Conservation (phyloP, 2,888 invertebrate genomes). For the Monoplex corrugatus region DNA sequence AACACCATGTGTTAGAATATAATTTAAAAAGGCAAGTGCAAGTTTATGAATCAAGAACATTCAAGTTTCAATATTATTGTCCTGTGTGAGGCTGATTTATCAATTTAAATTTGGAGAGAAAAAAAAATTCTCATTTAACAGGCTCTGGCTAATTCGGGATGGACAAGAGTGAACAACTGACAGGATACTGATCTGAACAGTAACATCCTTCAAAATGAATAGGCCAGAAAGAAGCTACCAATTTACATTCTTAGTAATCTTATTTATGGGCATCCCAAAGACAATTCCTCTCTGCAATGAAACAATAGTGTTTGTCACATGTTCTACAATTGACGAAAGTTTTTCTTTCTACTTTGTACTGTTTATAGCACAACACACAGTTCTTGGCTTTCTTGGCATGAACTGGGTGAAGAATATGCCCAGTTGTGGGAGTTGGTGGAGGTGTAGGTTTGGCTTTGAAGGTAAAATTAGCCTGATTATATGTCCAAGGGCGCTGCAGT, state of each 20-base stretch:
- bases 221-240: no score
- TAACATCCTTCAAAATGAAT: neutral
- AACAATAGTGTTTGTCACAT: constrained; percentile 19
- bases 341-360: constrained; percentile 2
- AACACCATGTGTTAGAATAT: no score
- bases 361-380: constrained; percentile 1
- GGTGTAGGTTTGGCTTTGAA: neutral
- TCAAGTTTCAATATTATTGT: no score
- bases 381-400: neutral
- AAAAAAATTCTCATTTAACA: no score
- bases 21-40: no score
- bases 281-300: constrained; percentile 2
- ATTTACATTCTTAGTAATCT: no score
- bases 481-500: constrained; percentile 21
- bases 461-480: constrained; percentile 37
- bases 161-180: no score
- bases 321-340: neutral
- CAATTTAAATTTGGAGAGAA: no score
- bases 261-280: neutral
- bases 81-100: no score
- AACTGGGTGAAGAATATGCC: neutral
- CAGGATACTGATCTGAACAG: no score
- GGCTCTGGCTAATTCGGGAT: no score
- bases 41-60: no score
- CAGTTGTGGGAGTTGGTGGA: neutral